These are phyloP conservation scores for Tenualosa thibaudeaui DNA, from an alignment of 2,797 vertebrate genomes.

Conservation along the genomic window DNA sequence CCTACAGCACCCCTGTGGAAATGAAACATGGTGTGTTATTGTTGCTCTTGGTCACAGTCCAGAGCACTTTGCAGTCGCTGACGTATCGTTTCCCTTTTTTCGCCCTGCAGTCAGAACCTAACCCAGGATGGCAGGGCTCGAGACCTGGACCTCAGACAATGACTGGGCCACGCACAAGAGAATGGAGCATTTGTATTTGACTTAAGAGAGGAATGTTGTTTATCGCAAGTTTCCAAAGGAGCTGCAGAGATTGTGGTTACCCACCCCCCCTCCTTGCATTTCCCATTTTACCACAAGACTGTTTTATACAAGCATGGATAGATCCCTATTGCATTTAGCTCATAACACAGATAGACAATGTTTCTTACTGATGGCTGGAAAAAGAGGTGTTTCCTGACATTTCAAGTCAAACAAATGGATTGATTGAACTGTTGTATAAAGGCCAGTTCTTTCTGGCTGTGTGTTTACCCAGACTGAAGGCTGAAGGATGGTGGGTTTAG, in stretches of 20 bases:
- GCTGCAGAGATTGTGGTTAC: not conserved
- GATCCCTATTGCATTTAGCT: not conserved
- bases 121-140: not conserved
- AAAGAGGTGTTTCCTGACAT: not conserved
- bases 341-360: not conserved
- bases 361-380: too few species aligned
- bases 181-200: constrained; percentile 19
- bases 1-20: constrained; percentile 41
- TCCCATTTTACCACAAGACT: constrained; percentile 5
- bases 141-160: not conserved
- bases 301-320: not conserved
- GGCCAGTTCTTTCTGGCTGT: not conserved
- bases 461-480: not conserved
- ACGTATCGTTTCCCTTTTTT: constrained; percentile 47
- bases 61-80: constrained; percentile 50
- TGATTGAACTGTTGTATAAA: not conserved
- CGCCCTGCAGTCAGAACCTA: constrained; percentile 9
- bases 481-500: not conserved
- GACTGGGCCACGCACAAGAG: not conserved
- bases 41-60: constrained; percentile 57
- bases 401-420: not conserved
- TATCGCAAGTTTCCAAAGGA: constrained; percentile 8
- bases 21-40: constrained; percentile 60
- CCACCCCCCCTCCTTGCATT: not conserved
- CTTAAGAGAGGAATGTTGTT: constrained; percentile 5